Base-by-base conservation (phyloP, 53 echinoderm and acorn worm species). In the Actinopyga echinites region DNA sequence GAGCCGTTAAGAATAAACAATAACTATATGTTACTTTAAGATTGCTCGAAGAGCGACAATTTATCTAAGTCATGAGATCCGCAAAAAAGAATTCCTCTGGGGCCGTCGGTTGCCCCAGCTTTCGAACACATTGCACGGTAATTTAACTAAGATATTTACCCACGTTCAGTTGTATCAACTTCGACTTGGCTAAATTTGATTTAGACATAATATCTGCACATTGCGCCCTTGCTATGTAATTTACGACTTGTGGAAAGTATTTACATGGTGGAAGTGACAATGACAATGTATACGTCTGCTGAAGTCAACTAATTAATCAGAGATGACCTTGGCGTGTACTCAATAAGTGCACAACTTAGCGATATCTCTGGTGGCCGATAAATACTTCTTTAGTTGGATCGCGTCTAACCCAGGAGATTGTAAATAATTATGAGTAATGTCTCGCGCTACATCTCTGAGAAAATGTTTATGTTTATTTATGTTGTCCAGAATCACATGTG, bases 121-220 rank as follows among this genome's bases (percentile, higher is more conserved):
- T 80, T 80, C 44, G 60, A 59, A 80, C 81, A 80, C 81, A 80
- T 80, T 80, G 81, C 81, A 80, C 81, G 81, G 81, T 80, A 80
- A 80, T 80, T 80, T 80, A 80, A 80, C 81, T 80, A 80, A 62
- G 81, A 61, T 80, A 80, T 80, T 62, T 80, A 37, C 60, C 42
- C 44, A 44, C 63, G 63, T 80, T 80, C 81, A 80, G 81, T 61
- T 80, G 63, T 61, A 45, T 62, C 81, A 80, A 80, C 81, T 62
- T 38, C 36, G 37, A 61, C 63, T 40, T 62, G 40, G 81, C 60
- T 59, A 80, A 59, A 80, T 80, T 80, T 61, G 62, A 80, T 80
- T 77, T 34, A 61, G 81, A n/a, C 60, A 61, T 34, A 43, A 61
- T 80, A 80, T 36, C 58, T 36, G 42, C 40, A 35, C 81, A 61